Evolutionary conservation across 1,140 invertebrate species (phyloP).

Genomic region (Dinothrombium tinctorium): DNA sequence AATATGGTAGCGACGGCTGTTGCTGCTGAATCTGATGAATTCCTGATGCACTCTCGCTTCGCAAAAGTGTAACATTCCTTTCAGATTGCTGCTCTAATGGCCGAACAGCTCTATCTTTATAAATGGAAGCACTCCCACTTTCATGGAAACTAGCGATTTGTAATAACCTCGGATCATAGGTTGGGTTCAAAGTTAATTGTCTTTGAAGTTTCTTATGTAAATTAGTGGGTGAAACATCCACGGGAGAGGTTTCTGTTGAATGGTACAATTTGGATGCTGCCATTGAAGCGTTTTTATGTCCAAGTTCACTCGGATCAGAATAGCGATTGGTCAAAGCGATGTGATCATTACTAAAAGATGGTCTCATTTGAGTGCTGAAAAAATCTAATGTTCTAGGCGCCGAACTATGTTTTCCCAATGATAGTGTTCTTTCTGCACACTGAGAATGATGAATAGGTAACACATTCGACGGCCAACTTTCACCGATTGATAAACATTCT

Average conservation of each 20-base stretch:
- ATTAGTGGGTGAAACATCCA: constrained; percentile 27
- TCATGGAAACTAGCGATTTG: constrained; percentile 15
- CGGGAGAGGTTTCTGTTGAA: background rate
- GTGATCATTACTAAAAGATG: too few species aligned
- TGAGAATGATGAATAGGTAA: too few species aligned
- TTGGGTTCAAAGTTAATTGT: constrained; percentile 53
- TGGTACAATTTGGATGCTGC: background rate
- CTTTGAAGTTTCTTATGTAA: constrained; percentile 50
- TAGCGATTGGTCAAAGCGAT: too few species aligned
- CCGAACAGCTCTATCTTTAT: background rate
- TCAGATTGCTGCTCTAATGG: background rate
- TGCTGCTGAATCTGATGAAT: background rate
- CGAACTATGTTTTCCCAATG: too few species aligned
- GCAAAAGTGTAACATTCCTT: background rate
- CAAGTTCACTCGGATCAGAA: too few species aligned
- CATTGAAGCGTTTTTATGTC: constrained; percentile 10
- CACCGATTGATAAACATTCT: too few species aligned
- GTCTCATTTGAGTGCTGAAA: too few species aligned
- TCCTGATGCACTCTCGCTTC: background rate
- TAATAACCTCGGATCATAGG: constrained; percentile 40
- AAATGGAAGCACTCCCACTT: background rate
- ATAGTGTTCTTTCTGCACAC: too few species aligned
- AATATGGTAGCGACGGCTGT: background rate
- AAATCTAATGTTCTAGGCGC: too few species aligned
- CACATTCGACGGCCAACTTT: too few species aligned